Conservation (phyloP, 2,797 vertebrate species). For the Tachyglossus aculeatus region DNA sequence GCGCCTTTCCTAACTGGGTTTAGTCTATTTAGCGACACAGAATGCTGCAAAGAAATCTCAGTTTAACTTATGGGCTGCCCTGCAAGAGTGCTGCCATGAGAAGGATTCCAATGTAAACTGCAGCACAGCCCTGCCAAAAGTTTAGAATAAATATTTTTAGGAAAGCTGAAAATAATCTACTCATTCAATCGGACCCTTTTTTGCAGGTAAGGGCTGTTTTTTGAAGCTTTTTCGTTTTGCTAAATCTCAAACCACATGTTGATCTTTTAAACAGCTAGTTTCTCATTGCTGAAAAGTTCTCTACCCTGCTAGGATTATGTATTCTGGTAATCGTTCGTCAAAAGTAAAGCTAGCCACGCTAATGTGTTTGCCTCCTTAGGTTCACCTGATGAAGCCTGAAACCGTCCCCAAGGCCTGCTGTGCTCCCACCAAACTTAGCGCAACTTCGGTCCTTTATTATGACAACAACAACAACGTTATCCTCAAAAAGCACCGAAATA, state of each 20-base stretch:
- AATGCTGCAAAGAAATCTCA: not conserved
- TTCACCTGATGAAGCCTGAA: conserved; percentile 94
- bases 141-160: conserved; percentile 57
- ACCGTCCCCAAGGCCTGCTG: conserved; percentile 94
- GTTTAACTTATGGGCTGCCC: conserved; percentile 5
- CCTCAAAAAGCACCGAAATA: conserved; percentile 95
- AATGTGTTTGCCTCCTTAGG: conserved; percentile 69
- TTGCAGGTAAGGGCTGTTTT: not conserved
- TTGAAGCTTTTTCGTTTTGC: not conserved
- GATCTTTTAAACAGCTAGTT: not conserved
- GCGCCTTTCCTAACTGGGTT: not conserved
- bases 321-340: not conserved
- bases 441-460: conserved; percentile 95
- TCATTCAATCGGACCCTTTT: conserved; percentile 33
- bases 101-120: conserved; percentile 54
- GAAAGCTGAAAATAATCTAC: conserved; percentile 53
- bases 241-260: rapidly evolving
- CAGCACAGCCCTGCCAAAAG: conserved; percentile 25
- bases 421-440: conserved; percentile 93
- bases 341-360: not conserved
- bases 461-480: conserved; percentile 98
- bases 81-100: rapidly evolving
- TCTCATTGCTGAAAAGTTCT: not conserved
- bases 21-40: not conserved
- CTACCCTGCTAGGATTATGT: not conserved